phyloP scores from a whole-genome alignment of 1,140 invertebrate species.

The Monomorium pharaonis region DNA sequence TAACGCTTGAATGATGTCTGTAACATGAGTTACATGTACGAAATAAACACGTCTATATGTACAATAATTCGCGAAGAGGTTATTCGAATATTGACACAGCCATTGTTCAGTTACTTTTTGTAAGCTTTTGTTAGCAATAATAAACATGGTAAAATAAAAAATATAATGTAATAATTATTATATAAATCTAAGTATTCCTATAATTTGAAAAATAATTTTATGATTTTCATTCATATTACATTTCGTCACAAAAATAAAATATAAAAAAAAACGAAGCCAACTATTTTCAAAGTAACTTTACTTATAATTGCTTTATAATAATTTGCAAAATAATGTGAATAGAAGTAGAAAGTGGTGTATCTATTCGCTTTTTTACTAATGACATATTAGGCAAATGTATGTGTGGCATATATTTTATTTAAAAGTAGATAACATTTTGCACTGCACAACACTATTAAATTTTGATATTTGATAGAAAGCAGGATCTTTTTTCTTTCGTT shows the following conservation, averaged over 20 bases:
- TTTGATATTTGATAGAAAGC: constrained; percentile 9
- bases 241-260: neutral
- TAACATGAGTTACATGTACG: neutral
- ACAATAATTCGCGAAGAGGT: neutral
- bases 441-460: neutral
- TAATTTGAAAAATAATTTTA: neutral
- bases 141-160: neutral
- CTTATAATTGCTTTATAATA: neutral
- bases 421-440: constrained; percentile 24
- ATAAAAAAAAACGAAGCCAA: neutral
- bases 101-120: neutral
- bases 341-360: neutral
- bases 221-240: neutral
- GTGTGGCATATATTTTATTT: neutral
- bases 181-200: neutral
- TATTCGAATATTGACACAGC: neutral
- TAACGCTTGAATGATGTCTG: neutral
- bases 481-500: neutral
- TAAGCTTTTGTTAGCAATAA: neutral
- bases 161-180: neutral
- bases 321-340: neutral
- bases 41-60: neutral
- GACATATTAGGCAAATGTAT: neutral
- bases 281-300: neutral
- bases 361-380: neutral